Evolutionary conservation across 2,888 invertebrate genomes (phyloP).

Genomic region (Sarcophaga rosellei): DNA sequence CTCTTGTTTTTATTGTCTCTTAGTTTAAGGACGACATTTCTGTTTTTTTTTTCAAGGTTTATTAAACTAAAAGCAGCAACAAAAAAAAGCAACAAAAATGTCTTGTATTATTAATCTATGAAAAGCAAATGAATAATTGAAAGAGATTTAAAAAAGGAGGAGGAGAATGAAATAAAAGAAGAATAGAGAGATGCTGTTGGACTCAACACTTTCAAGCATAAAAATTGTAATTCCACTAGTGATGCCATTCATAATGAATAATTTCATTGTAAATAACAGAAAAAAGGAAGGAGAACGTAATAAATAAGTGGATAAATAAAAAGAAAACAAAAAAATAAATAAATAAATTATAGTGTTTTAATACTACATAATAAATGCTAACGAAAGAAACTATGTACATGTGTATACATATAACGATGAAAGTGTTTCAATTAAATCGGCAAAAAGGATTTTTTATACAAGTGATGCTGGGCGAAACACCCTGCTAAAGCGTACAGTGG

Average conservation of each 20-base stretch:
- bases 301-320: not conserved
- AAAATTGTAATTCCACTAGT: not conserved
- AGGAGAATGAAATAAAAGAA: not conserved
- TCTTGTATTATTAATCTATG: not conserved
- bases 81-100: not conserved
- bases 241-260: not conserved
- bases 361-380: constrained; percentile 10
- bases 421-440: not conserved
- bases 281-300: not conserved
- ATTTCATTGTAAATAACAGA: constrained; percentile 18
- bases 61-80: constrained; percentile 16
- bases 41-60: constrained; percentile 40
- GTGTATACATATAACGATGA: too few species aligned
- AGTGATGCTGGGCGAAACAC: not conserved
- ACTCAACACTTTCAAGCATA: constrained; percentile 19
- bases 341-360: constrained; percentile 34
- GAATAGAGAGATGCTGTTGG: constrained; percentile 9
- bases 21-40: constrained; percentile 41
- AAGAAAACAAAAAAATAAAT: not conserved
- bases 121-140: not conserved
- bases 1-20: constrained; percentile 14
- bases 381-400: not conserved
- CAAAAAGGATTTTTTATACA: not conserved
- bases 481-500: not conserved
- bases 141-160: not conserved